Evolutionary conservation across 2,888 invertebrate species (phyloP).

Genomic region (Drosophila prostipennis): DNA sequence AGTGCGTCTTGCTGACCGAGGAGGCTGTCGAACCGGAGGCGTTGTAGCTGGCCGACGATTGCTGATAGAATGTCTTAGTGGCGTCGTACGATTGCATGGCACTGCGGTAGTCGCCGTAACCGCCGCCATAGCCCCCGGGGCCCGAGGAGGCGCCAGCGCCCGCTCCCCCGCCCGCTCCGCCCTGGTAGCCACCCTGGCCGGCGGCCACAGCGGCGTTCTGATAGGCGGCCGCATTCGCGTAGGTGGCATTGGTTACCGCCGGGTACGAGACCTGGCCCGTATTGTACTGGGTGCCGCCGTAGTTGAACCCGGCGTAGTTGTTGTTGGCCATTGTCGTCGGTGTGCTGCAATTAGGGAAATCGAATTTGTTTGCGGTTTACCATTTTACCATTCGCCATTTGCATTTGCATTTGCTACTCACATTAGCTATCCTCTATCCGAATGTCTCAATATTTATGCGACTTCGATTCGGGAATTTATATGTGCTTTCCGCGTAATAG

Average conservation of each 20-base stretch:
- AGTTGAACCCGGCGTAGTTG: slow-evolving; percentile 97
- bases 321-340: slow-evolving; percentile 86
- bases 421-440: slow-evolving; percentile 55
- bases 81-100: slow-evolving; percentile 91
- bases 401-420: slow-evolving; percentile 42
- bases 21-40: slow-evolving; percentile 80
- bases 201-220: slow-evolving; percentile 87
- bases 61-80: slow-evolving; percentile 93
- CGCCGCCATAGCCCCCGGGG: slow-evolving; percentile 49
- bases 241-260: slow-evolving; percentile 87
- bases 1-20: slow-evolving; percentile 83
- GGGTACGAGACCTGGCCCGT: slow-evolving; percentile 83
- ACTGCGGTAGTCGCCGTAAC: slow-evolving; percentile 86
- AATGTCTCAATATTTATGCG: slow-evolving; percentile 20
- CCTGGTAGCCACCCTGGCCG: slow-evolving; percentile 86
- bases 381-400: not conserved
- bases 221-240: slow-evolving; percentile 94
- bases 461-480: slow-evolving; percentile 56
- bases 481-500: slow-evolving; percentile 72
- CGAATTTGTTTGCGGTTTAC: slow-evolving; percentile 43
- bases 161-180: slow-evolving; percentile 87
- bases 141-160: slow-evolving; percentile 85
- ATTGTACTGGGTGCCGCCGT: slow-evolving; percentile 96
- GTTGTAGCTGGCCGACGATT: slow-evolving; percentile 86
- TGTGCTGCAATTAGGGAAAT: slow-evolving; percentile 42